Base-by-base conservation (phyloP, 2,797 vertebrate species). In the Aerospiza tachiro region DNA sequence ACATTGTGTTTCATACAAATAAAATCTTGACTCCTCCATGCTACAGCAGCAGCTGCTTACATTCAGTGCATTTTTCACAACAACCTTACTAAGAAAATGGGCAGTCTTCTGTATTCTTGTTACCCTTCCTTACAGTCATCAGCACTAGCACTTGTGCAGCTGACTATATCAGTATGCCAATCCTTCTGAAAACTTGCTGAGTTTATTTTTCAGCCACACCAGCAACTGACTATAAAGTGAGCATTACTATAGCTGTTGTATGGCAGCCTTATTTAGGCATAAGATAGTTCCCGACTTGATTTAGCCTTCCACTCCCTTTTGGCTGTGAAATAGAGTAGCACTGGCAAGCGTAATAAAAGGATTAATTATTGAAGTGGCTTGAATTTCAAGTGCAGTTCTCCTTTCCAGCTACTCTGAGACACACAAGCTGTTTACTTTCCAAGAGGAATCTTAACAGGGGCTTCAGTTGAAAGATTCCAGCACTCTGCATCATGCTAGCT, bases 251-350 rank as follows among this genome's bases (percentile, higher is more conserved):
- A 73, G 90, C 78, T 80, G 77, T 50, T 56, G 38, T 16, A 38
- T 2, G 9, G 55, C 72, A 72, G 72, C 94, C 92, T 95, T 96
- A 92, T 95, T 94, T 97, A 92, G 96, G 68, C 89, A 81, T 83
- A 78, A 78, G 38, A 74, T 19, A 44, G 86, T 42, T 92, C 45
- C 68, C 85, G 42, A 50, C 89, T 83, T 87, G 94, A 96, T 96
- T 96, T 96, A 95, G 92, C 94, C 53, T 95, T 91, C 94, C 95
- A 50, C 95, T 87, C 89, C 96, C 93, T 94, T 77, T 75, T 94
- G 92, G 61, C 83, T 92, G 61, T 67, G 82, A 94, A 71, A 86
- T 0, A 26, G 68, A 79, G 65, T 29, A 89, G 90, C 15, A 0
- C 56, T 81, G 91, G 87, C 94, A 92, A 78, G 71, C 80, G 89